These are phyloP conservation scores for Heterocephalus glaber DNA, from an alignment of 2,113 vertebrate genomes.

Conservation along the genomic window DNA sequence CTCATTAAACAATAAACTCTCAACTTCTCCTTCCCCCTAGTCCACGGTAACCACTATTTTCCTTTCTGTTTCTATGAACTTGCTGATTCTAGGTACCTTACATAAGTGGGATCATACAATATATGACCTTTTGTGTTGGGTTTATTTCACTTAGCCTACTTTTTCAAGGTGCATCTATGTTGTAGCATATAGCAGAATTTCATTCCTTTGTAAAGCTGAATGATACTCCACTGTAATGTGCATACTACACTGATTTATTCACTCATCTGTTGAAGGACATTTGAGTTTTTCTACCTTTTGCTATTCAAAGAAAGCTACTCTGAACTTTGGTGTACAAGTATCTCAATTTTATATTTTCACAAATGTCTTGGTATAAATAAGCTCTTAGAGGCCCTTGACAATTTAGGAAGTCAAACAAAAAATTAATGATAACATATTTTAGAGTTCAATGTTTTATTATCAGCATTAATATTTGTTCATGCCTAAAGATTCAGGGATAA, in stretches of 20 bases:
- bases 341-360: background rate
- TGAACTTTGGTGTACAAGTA: background rate
- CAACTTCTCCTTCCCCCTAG: background rate
- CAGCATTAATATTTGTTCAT: slow-evolving; percentile 48
- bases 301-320: background rate
- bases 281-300: background rate
- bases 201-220: background rate
- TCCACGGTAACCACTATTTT: background rate
- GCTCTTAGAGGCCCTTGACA: slow-evolving; percentile 28
- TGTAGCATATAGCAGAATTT: background rate
- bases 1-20: background rate
- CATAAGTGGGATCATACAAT: background rate
- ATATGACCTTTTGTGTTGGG: background rate
- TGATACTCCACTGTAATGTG: background rate
- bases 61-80: slow-evolving; percentile 4
- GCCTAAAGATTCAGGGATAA: slow-evolving; percentile 54
- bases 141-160: background rate
- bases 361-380: slow-evolving; percentile 46
- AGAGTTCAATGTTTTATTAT: slow-evolving; percentile 58
- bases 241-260: background rate
- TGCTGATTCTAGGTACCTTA: background rate
- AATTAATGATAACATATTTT: slow-evolving; percentile 56
- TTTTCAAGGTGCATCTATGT: background rate
- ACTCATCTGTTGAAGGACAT: background rate
- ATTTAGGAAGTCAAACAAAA: slow-evolving; percentile 43